These are phyloP conservation scores for Allophyes oxyacanthae DNA, from an alignment of 2,888 invertebrate species.

Conservation along the genomic window DNA sequence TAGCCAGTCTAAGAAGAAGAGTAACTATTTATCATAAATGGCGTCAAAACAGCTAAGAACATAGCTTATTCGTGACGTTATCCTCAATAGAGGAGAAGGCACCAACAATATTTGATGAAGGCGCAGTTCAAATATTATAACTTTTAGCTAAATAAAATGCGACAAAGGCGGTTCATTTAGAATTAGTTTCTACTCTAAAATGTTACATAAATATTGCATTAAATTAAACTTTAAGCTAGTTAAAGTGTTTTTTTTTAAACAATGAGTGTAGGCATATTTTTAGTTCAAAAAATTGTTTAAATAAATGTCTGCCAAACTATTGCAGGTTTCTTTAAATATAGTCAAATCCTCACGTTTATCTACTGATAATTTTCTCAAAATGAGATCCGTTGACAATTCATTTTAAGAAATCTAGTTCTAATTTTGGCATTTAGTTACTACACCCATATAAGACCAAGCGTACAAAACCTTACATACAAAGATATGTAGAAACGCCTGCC, in stretches of 20 bases:
- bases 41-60: conserved; percentile 9
- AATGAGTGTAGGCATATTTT: background rate
- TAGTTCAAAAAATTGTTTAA: no score
- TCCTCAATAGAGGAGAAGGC: conserved; percentile 47
- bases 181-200: conserved; percentile 15
- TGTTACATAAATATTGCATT: conserved; percentile 1
- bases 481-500: conserved; percentile 44
- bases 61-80: conserved; percentile 35
- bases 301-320: no score
- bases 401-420: background rate
- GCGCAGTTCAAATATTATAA: conserved; percentile 43
- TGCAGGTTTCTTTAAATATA: no score
- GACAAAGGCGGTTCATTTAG: conserved; percentile 34
- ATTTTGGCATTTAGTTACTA: background rate
- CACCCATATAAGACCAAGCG: background rate
- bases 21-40: conserved; percentile 3
- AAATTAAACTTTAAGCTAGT: conserved; percentile 6
- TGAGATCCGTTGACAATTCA: background rate
- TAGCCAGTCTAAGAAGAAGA: no score
- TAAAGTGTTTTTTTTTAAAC: conserved; percentile 6
- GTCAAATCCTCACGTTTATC: background rate
- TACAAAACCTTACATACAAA: conserved; percentile 30
- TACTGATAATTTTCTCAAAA: background rate
- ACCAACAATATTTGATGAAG: conserved; percentile 36
- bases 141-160: conserved; percentile 40